A percentile compares a stretch with the other conserved stretches of the same genome.
These are phyloP conservation scores for Drosophila kurseongensis DNA, from an alignment of 1,140 invertebrate genomes.

Conservation along the genomic window DNA sequence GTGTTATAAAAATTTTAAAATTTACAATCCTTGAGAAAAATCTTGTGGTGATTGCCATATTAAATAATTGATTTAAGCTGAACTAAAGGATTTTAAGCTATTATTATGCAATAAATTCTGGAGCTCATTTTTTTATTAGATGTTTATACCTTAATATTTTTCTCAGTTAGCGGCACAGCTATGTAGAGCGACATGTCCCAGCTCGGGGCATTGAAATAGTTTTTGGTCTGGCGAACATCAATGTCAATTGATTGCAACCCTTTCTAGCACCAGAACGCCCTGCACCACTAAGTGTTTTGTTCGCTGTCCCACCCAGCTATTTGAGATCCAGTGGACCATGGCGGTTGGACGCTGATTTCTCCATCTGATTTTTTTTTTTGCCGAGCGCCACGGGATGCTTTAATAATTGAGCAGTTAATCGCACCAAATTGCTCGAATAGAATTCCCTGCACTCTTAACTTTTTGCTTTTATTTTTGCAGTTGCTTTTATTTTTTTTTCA, in stretches of 20 bases:
- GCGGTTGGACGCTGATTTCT: slow-evolving; percentile 56
- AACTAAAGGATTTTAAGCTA: no score
- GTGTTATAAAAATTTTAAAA: no score
- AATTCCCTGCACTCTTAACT: slow-evolving; percentile 47
- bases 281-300: slow-evolving; percentile 72
- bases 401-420: slow-evolving; percentile 83
- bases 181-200: slow-evolving; percentile 38
- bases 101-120: no score
- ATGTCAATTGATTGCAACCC: slow-evolving; percentile 82
- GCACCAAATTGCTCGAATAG: slow-evolving; percentile 79
- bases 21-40: no score
- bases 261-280: slow-evolving; percentile 39
- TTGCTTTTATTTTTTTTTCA: slow-evolving; percentile 1
- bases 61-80: no score
- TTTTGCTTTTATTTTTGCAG: slow-evolving; percentile 2
- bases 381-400: slow-evolving; percentile 64
- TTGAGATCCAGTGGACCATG: slow-evolving; percentile 53
- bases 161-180: slow-evolving; percentile 10
- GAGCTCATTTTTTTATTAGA: no score
- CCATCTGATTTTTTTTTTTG: slow-evolving; percentile 13
- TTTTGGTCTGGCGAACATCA: slow-evolving; percentile 80
- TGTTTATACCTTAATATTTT: neutral
- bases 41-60: no score
- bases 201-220: slow-evolving; percentile 66
- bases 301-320: slow-evolving; percentile 37